Conservation (phyloP, 2,888 invertebrate species). For the Anorthoa munda region DNA sequence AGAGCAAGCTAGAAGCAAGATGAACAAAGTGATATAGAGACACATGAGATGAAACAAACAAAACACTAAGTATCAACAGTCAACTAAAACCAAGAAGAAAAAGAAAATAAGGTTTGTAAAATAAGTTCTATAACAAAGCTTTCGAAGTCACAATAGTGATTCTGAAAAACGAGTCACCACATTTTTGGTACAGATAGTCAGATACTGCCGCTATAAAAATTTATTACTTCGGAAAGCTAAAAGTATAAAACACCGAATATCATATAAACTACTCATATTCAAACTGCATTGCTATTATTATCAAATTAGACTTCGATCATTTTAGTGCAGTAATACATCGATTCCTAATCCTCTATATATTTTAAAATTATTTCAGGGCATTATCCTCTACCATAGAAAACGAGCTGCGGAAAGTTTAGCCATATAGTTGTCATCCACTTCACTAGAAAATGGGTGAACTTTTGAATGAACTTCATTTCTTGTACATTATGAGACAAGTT, state of each 20-base stretch:
- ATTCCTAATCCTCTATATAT: neutral
- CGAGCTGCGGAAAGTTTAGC: neutral
- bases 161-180: constrained; percentile 32
- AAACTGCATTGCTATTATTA: constrained; percentile 14
- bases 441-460: constrained; percentile 41
- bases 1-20: constrained; percentile 55
- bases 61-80: constrained; percentile 28
- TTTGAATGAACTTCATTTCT: constrained; percentile 28
- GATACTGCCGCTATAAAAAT: constrained; percentile 46
- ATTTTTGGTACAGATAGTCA: constrained; percentile 33
- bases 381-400: neutral
- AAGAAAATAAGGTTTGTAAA: constrained; percentile 21
- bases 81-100: constrained; percentile 44
- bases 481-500: constrained; percentile 17
- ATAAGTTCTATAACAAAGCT: constrained; percentile 56
- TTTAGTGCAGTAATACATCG: constrained; percentile 18
- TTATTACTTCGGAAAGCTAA: constrained; percentile 45
- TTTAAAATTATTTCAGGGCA: neutral
- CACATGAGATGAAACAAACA: constrained; percentile 49
- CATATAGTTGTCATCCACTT: constrained; percentile 17
- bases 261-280: constrained; percentile 23
- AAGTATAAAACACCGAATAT: constrained; percentile 40
- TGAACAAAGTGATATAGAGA: constrained; percentile 49
- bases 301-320: constrained; percentile 15
- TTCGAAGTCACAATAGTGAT: constrained; percentile 28